A percentile compares a stretch with the other conserved stretches of the same genome.
These are phyloP conservation scores for Oscheius sp. DNA, from an alignment of 2,888 invertebrate genomes.

Conservation along the genomic window DNA sequence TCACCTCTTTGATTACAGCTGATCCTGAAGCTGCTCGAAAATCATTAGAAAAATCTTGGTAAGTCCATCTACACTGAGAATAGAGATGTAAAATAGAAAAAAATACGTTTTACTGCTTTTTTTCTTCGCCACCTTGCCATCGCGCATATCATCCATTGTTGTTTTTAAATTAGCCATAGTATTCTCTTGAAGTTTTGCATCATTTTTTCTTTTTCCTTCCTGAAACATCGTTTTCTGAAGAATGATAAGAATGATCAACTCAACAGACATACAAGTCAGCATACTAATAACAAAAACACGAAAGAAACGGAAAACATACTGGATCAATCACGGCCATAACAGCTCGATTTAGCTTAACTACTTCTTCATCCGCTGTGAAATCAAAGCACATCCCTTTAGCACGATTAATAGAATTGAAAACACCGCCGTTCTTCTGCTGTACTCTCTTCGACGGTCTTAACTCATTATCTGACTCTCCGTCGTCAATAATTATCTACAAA, in stretches of 20 bases:
- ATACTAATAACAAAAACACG: too few relatives aligned
- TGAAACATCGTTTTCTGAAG: neutral
- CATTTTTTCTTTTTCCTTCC: constrained; percentile 16
- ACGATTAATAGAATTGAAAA: neutral
- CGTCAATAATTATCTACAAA: constrained; percentile 21
- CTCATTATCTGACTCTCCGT: constrained; percentile 22
- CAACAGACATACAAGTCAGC: too few relatives aligned
- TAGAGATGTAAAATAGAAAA: neutral
- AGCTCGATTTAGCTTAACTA: constrained; percentile 5
- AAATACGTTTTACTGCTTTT: neutral
- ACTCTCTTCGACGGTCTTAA: neutral
- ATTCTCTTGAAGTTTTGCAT: neutral
- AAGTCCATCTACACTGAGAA: constrained; percentile 4
- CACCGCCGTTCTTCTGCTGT: neutral
- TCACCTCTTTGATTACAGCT: neutral
- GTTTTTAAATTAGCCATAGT: neutral
- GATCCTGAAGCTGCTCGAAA: neutral
- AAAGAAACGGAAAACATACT: neutral
- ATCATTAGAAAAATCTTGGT: neutral
- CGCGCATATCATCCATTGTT: neutral
- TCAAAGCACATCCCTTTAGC: constrained; percentile 19
- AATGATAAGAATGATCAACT: neutral
- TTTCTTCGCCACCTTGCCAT: neutral
- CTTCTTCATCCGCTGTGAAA: constrained; percentile 21
- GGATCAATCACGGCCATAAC: constrained; percentile 30